phyloP scores from a whole-genome alignment of 2,797 vertebrate species.

The Mormyrops attenuatus region DNA sequence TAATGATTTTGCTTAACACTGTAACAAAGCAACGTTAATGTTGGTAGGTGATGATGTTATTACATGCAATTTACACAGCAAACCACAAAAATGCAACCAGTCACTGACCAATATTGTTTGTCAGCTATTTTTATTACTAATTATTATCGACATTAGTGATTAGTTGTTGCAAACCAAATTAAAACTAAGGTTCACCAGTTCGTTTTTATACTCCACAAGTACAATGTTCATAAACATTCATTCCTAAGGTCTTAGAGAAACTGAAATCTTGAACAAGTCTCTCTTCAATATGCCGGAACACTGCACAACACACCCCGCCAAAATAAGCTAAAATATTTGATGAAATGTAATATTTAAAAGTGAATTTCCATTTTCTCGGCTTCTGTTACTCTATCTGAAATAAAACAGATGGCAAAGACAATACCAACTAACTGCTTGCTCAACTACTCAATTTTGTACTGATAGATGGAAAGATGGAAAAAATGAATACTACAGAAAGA shows the following conservation, averaged over 20 bases:
- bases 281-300: not conserved
- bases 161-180: not conserved
- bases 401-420: not conserved
- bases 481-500: not conserved
- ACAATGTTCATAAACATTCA: not conserved
- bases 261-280: not conserved
- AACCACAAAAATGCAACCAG: not conserved
- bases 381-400: not conserved
- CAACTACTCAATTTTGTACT: not conserved
- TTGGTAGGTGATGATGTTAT: not conserved
- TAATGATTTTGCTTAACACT: not conserved
- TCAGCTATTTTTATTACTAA: not conserved
- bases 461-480: not conserved
- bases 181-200: not conserved
- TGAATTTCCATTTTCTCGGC: not conserved
- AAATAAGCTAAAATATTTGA: not conserved
- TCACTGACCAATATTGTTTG: not conserved
- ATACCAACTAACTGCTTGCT: not conserved
- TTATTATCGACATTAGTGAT: not conserved
- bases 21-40: not conserved
- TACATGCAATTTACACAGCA: not conserved
- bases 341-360: not conserved
- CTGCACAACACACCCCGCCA: not conserved
- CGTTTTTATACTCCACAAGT: not conserved
- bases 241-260: not conserved